Conservation (phyloP, 2,797 vertebrate species). For the Cyprinodon diabolis region DNA sequence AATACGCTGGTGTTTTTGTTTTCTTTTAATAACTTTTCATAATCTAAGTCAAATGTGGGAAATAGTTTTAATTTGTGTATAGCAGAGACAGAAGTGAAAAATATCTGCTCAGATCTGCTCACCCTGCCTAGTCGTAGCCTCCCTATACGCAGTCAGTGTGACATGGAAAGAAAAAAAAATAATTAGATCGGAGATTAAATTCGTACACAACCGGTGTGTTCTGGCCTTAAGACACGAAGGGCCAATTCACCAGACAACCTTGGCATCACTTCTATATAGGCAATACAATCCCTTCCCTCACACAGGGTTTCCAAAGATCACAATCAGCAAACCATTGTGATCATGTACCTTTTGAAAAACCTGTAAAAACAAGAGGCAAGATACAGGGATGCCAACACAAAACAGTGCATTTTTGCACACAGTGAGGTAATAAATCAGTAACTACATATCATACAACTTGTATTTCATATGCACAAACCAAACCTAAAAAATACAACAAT, state of each 20-base stretch:
- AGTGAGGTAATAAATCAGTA: not conserved
- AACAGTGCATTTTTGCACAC: conserved; percentile 8
- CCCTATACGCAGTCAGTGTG: no score
- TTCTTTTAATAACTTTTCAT: no score
- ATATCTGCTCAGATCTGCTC: no score
- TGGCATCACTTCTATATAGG: not conserved
- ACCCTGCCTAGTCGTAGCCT: no score
- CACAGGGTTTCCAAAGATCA: conserved; percentile 4
- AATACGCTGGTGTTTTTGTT: no score
- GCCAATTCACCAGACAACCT: not conserved
- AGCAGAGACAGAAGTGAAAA: no score
- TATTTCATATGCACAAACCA: conserved; percentile 12
- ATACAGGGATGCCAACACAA: conserved; percentile 19
- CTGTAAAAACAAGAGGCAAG: not conserved
- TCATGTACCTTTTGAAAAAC: not conserved
- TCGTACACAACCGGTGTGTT: no score
- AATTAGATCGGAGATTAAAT: no score
- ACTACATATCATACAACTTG: not conserved
- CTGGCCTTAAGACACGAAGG: not conserved
- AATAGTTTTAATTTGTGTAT: no score
- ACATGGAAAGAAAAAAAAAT: no score
- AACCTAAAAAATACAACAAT: not conserved
- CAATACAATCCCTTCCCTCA: not conserved
- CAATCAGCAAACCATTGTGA: not conserved
- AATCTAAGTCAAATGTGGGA: no score